Base-by-base conservation (phyloP, 2,888 invertebrate genomes). In the Dynastes hyllus region DNA sequence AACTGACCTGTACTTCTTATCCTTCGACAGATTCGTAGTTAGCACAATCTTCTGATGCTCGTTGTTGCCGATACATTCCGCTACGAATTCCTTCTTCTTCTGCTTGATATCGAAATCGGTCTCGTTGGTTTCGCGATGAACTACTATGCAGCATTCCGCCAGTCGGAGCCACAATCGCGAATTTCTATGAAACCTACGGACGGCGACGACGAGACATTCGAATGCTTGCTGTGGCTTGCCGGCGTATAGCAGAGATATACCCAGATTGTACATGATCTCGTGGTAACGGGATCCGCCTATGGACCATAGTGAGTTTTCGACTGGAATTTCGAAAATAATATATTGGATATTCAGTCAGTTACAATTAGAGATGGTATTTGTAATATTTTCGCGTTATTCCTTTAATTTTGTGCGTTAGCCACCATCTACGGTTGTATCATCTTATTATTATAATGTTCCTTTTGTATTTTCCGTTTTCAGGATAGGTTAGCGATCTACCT, bases 101-200 rank as follows among this genome's bases (percentile, higher is more conserved):
- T 91, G 91, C 50, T 89, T 87, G 76, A 93, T 88, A 85, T 92
- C 91, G 82, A 93, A 92, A 86, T 93, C 93, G 51, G 90, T 86
- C 84, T 92, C 92, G 85, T 94, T 94, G 65, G 90, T 61, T 13
- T 89, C 88, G 87, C 91, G 91, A 82, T 91, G 89, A n/a, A 89
- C 88, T 88, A 90, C 91, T 65, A 97, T 95, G 87, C 97, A 97
- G 86, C 98, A 97, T 89, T 98, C 98, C 0, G 98, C 97, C 85
- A 98, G 91, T 84, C 98, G 92, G 78, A 97, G 90, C 98, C 98
- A 99, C 58, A 98, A 91, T 78, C 96, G 91, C 2, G 98, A 95
- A 89, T 97, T 98, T 84, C 94, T 94, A 81, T 96, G 96, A 85
- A 95, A 96, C 79, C 95, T 93, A 81, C 96, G 93, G 0, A 96